Base-by-base conservation (phyloP, 2,113 vertebrate species). In the Prinia subflava region DNA sequence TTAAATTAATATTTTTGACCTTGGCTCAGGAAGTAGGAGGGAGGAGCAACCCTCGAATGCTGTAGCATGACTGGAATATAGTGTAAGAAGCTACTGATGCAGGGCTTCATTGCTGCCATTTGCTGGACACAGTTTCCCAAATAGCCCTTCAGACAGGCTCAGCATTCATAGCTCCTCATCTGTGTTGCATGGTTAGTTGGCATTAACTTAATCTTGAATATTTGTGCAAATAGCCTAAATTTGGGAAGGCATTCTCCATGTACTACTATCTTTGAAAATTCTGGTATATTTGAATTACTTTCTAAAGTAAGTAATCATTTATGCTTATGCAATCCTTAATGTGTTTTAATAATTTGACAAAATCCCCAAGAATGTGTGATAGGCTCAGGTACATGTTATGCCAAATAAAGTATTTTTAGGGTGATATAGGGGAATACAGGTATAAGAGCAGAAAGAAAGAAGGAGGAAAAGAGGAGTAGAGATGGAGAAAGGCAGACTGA, bases 171-270 rank as follows among this genome's bases (percentile, higher is more conserved):
- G 9, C 10, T 64, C 33, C 14, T 83, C 42, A 69, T 9, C 60
- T 57, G 33, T 3, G 2, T 41, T 80, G 41, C 0, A 0, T 10
- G 44, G 64, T 65, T 44, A 56, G 31, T 39, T 93, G 23, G 4
- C 13, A 13, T 82, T 67, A 49, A 46, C 2, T 15, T 70, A 44
- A 52, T 68, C 13, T 49, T 73, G 57, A 91, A 65, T 41, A 75
- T 81, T 56, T 55, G 30, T 78, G 39, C 16, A 64, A 71, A 33
- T 74, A 59, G 27, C 27, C 10, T 19, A 33, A 0, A 0, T 62
- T 69, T 78, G 46, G 33, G 63, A 33, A 46, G 27, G 12, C 12
- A 28, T 69, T 77, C 27, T 87, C 23, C 46, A 39, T 53, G 39
- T 39, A 23, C 9, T 39, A 23, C 9, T 44, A 1, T 28, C 24